Evolutionary conservation across 2,888 invertebrate species (phyloP), one percentile per base, ranked within the genome.

Genomic region (Drosophila testacea): DNA sequence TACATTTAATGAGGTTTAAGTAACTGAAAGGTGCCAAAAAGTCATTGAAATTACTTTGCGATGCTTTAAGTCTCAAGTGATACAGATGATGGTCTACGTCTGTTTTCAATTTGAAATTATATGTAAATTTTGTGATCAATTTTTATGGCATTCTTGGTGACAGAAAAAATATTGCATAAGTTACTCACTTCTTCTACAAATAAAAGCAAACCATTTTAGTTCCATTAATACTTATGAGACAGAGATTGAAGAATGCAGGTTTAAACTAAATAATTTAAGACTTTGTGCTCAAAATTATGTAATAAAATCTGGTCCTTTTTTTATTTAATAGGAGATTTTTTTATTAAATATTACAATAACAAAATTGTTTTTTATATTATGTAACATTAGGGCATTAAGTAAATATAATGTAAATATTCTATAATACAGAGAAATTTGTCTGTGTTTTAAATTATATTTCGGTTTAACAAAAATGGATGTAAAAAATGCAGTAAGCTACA

Each of bases 1-100:
- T 85, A 75, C 84, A 85, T 85, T 84, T 85, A 84, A 85, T 85
- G 85, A 87, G 83, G 77, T 82, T 79, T 78, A 78, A 78, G 76
- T 69, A 74, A 77, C 52, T 71, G 70, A 60, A 78, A 85, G 83
- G 78, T 80, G 82, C 64, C 69, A 77, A 78, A 74, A 76, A 71
- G 69, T 61, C 55, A 61, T 72, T 72, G 63, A 51, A 64, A 68
- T 57, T 39, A 51, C 48, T 54, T 44, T 36, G 42, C 46, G 44
- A 48, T 56, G 60, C 74, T 75, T 66, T 55, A 59, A 71, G 47
- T 46, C 60, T 56, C 51, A 51, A 64, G 51, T 61, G 66, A 71
- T 69, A 60, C 39, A 41, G 51, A 28, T 48, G 52, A 10, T 54
- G 64, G 42, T 63, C 50, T 27, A 41, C 42, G 41, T 57, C 38